Percentiles rank a stretch among this genome's conserved stretches.
phyloP scores from a whole-genome alignment of 2,113 vertebrate species.

The Dolichallabes microphthalmus region DNA sequence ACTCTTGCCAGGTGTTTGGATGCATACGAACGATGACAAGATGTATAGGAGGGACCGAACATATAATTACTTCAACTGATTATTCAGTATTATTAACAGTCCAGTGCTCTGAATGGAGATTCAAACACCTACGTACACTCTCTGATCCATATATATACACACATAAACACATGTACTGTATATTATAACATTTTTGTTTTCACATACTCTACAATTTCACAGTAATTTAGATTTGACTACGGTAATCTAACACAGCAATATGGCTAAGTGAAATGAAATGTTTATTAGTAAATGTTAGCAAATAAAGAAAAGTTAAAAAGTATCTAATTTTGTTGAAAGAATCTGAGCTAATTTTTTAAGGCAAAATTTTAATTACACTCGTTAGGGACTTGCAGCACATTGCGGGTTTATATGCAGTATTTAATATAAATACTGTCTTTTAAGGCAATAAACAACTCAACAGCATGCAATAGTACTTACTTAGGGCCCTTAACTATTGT shows the following conservation, averaged over 20 bases:
- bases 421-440: background rate
- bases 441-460: background rate
- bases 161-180: background rate
- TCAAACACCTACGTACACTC: background rate
- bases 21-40: slow-evolving; percentile 18
- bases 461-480: background rate
- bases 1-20: slow-evolving; percentile 17
- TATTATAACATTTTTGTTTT: background rate
- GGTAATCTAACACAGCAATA: background rate
- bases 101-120: slow-evolving; percentile 6
- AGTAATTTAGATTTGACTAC: no score
- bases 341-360: background rate
- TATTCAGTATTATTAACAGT: background rate
- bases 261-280: background rate
- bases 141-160: background rate
- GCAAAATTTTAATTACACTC: background rate
- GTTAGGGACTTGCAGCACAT: background rate
- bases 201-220: no score
- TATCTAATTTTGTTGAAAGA: background rate
- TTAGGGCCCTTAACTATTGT: no score
- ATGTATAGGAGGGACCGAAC: background rate
- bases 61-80: background rate
- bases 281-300: background rate
- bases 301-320: background rate
- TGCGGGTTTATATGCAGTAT: background rate